Conservation (phyloP, 2,113 vertebrate genomes). For the Malaclemys terrapin region DNA sequence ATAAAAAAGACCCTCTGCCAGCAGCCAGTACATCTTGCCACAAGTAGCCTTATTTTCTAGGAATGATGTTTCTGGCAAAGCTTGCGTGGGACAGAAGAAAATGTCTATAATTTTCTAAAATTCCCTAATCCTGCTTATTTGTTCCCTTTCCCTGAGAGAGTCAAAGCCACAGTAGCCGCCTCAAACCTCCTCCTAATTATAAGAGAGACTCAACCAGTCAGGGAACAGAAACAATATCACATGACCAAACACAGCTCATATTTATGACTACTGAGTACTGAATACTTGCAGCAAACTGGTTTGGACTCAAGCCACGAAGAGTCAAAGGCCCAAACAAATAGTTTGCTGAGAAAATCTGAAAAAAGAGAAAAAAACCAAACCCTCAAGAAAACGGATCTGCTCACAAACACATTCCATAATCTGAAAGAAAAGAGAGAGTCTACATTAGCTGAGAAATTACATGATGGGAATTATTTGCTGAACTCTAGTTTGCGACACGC, state of each 20-base stretch:
- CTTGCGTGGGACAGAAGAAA: background rate
- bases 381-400: background rate
- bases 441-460: background rate
- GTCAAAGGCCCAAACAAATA: background rate
- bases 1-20: background rate
- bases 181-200: conserved; percentile 67
- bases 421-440: background rate
- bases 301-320: background rate
- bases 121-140: conserved; percentile 75
- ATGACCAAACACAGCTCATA: conserved; percentile 13
- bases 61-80: conserved; percentile 52
- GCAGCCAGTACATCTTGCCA: rapidly evolving
- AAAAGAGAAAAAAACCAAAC: background rate
- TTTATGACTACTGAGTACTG: background rate
- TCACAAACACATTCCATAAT: background rate
- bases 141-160: conserved; percentile 67
- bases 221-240: conserved; percentile 54
- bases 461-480: background rate
- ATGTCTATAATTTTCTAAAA: conserved; percentile 64
- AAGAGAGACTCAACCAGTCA: conserved; percentile 65
- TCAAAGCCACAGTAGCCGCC: conserved; percentile 55
- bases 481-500: background rate
- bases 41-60: background rate
- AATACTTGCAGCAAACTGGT: background rate
- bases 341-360: background rate